A percentile compares a stretch with the other conserved stretches of the same genome.
These are phyloP conservation scores for Heliocidaris tuberculata DNA, from an alignment of 35 echinoderm and acorn worm genomes.

Conservation along the genomic window DNA sequence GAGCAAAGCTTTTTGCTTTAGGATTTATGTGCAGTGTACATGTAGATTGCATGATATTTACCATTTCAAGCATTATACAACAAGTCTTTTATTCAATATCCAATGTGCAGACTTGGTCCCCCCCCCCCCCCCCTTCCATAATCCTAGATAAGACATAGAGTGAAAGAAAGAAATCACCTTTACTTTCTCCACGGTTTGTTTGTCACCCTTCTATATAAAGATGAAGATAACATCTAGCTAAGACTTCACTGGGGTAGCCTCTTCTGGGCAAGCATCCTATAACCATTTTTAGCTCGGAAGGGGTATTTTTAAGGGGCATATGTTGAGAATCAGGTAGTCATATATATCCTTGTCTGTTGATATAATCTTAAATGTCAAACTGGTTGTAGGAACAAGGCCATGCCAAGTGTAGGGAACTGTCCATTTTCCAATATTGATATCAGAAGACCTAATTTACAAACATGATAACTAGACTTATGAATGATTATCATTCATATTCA, in stretches of 20 bases:
- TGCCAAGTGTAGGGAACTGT: not conserved
- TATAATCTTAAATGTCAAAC: not conserved
- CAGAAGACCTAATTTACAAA: no score
- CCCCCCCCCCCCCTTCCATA: not conserved
- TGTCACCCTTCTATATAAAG: conserved; percentile 12
- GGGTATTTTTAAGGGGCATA: not conserved
- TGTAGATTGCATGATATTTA: no score
- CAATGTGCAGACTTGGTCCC: not conserved
- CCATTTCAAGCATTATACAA: no score
- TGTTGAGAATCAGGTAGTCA: not conserved
- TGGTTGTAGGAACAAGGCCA: not conserved
- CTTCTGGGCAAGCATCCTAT: not conserved
- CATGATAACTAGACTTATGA: not conserved
- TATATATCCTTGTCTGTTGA: not conserved
- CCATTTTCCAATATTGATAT: no score
- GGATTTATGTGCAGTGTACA: no score
- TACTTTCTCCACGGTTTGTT: not conserved
- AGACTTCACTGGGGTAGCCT: not conserved
- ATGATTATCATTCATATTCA: not conserved
- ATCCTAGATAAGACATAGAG: no score
- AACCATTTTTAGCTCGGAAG: not conserved
- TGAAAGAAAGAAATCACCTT: no score
- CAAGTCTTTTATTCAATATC: no score
- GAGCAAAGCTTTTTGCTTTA: no score
- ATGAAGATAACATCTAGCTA: not conserved